A percentile compares a stretch with the other conserved stretches of the same genome.
These are phyloP conservation scores for Momotus momota DNA, from an alignment of 2,797 vertebrate species.

Conservation along the genomic window DNA sequence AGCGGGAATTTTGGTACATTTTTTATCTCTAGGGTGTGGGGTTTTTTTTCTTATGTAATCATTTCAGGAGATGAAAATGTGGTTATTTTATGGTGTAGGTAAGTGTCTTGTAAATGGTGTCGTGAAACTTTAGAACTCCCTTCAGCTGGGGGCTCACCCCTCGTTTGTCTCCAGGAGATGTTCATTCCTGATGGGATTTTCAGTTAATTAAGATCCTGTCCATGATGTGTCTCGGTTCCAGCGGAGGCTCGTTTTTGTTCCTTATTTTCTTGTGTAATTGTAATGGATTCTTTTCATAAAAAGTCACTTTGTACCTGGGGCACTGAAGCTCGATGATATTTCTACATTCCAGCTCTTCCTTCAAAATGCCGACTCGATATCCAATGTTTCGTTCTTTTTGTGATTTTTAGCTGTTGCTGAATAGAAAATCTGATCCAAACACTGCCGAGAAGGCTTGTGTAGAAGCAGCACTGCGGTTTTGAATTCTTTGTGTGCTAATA, in stretches of 20 bases:
- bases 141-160: not conserved
- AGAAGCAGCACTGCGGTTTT: not conserved
- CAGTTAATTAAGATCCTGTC: not conserved
- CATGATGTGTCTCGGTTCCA: not conserved
- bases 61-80: not conserved
- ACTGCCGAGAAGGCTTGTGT: not conserved
- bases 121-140: not conserved
- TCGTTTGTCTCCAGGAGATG: not conserved
- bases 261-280: constrained; percentile 33
- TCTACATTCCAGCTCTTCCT: not conserved
- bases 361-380: not conserved
- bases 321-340: constrained; percentile 32
- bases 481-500: not conserved
- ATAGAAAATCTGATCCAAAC: not conserved
- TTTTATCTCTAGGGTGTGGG: not conserved
- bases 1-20: not conserved
- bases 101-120: not conserved
- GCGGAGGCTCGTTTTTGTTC: not conserved
- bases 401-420: not conserved
- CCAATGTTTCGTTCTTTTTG: not conserved
- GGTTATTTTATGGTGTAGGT: not conserved
- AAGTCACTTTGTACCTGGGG: constrained; percentile 51
- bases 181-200: constrained; percentile 2
- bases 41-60: rapidly evolving
- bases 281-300: constrained; percentile 31